These are phyloP conservation scores for Saguinus imperator DNA, from an alignment of 2,113 vertebrate species.

Conservation along the genomic window DNA sequence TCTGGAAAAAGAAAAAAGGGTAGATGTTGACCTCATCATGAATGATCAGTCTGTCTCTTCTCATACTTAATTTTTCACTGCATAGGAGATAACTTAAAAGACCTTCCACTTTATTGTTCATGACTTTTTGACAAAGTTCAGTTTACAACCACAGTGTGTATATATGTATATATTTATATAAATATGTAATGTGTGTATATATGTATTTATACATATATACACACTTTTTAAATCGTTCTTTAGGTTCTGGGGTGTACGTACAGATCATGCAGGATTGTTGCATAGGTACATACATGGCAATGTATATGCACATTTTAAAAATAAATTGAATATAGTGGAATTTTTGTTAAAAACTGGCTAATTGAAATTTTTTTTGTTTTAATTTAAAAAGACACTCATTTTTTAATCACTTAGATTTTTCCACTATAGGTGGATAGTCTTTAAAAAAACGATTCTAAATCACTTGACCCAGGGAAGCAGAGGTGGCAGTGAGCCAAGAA, in stretches of 20 bases:
- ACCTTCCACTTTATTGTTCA: neutral
- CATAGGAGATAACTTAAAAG: neutral
- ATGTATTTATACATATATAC: too few species aligned
- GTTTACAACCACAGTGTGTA: neutral
- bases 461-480: too few species aligned
- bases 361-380: slow-evolving; percentile 16
- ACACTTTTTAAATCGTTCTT: too few species aligned
- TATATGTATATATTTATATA: neutral
- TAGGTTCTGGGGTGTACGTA: too few species aligned
- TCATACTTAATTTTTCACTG: neutral
- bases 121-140: neutral
- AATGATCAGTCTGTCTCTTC: neutral
- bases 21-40: slow-evolving; percentile 61
- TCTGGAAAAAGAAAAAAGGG: slow-evolving; percentile 93
- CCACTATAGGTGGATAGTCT: neutral
- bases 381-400: slow-evolving; percentile 35
- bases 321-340: neutral
- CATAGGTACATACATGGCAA: too few species aligned
- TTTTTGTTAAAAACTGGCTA: neutral
- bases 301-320: neutral
- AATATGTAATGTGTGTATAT: too few species aligned
- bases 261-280: too few species aligned
- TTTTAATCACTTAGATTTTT: slow-evolving; percentile 21
- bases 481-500: too few species aligned
- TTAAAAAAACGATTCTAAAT: neutral